Evolutionary conservation across 2,888 invertebrate species (phyloP).

Genomic region (Tenthredo mesomela): DNA sequence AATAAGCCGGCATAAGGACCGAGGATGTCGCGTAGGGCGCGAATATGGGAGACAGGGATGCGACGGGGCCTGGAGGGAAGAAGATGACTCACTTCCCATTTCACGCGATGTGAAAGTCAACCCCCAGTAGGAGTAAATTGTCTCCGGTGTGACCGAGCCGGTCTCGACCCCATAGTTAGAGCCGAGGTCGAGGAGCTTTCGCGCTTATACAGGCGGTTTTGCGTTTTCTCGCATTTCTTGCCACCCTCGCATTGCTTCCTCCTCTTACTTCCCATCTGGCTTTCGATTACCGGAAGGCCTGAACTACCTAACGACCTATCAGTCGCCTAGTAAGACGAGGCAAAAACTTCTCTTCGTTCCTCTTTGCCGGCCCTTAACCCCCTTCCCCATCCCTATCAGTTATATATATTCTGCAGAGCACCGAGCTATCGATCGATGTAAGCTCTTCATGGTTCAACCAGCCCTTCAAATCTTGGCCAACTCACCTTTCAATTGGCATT

Average conservation of each 20-base stretch:
- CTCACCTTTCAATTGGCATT: slow-evolving; percentile 21
- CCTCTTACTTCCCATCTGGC: slow-evolving; percentile 1
- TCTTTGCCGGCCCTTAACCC: background rate
- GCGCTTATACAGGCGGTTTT: background rate
- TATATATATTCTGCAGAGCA: background rate
- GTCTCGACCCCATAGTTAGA: background rate
- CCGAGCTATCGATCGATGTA: background rate
- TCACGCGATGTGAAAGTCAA: slow-evolving; percentile 20
- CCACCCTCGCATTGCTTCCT: background rate
- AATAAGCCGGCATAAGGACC: background rate
- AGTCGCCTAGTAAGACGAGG: background rate
- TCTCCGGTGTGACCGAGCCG: slow-evolving; percentile 3
- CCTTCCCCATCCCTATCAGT: background rate
- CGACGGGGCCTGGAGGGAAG: background rate
- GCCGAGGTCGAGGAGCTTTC: background rate
- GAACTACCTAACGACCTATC: slow-evolving; percentile 16
- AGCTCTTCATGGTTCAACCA: background rate
- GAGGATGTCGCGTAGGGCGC: background rate
- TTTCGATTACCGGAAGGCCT: slow-evolving; percentile 22
- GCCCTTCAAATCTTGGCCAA: background rate
- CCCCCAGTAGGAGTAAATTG: slow-evolving; percentile 8
- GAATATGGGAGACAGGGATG: background rate
- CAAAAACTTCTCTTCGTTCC: background rate
- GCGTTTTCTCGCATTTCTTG: background rate
- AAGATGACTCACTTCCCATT: slow-evolving; percentile 25